Percentiles rank a stretch among this genome's conserved stretches.
Evolutionary conservation across 2,888 invertebrate genomes (phyloP).

Genomic region (Odontocolon sp.): DNA sequence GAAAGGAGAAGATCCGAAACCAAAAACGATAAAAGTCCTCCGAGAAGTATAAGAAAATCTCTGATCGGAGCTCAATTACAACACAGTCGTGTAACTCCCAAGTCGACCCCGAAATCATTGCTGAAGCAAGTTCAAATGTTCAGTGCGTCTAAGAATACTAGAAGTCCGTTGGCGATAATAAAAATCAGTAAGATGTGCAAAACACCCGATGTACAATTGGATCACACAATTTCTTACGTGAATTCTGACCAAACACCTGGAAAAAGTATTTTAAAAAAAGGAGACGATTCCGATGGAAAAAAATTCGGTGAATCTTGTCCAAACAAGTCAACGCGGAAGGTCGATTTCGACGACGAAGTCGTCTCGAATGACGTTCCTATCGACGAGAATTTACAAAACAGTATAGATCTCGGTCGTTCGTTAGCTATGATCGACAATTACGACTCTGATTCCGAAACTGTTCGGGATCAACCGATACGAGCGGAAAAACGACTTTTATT

Average conservation of each 20-base stretch:
- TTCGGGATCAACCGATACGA: too few species aligned
- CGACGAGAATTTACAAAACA: conserved; percentile 56
- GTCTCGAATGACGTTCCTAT: conserved; percentile 59
- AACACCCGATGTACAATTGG: conserved; percentile 68
- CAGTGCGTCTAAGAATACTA: conserved; percentile 34
- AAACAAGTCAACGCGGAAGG: conserved; percentile 68
- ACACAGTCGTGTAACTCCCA: too few species aligned
- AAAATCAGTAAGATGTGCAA: conserved; percentile 72
- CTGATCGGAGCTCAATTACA: too few species aligned
- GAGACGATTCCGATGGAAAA: conserved; percentile 45
- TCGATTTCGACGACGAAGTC: conserved; percentile 73
- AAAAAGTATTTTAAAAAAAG: conserved; percentile 73
- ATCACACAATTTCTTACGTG: conserved; percentile 70
- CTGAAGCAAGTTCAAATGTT: conserved; percentile 61
- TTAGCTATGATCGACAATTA: conserved; percentile 65
- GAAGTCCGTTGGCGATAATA: conserved; percentile 69
- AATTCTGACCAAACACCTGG: conserved; percentile 76
- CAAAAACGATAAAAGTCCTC: too few species aligned
- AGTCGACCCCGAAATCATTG: conserved; percentile 51
- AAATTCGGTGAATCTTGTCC: conserved; percentile 30
- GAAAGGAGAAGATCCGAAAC: too few species aligned
- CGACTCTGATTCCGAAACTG: too few species aligned
- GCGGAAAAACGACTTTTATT: conserved; percentile 36
- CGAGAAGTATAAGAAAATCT: too few species aligned
- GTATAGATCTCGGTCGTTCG: conserved; percentile 57